Conservation (phyloP, 2,888 invertebrate species). For the Melikaiella ostensackeni region DNA sequence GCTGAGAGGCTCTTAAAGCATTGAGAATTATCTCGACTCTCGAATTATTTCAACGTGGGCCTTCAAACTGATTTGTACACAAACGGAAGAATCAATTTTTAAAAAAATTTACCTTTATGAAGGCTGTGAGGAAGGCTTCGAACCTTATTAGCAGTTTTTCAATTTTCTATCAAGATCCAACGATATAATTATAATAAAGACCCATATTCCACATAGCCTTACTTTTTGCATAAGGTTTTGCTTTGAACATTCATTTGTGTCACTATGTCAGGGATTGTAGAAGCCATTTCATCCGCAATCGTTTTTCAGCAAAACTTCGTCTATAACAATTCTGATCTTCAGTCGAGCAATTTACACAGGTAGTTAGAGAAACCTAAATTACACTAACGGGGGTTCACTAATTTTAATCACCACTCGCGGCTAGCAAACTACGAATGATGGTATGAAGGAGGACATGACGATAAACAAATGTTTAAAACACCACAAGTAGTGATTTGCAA, state of each 20-base stretch:
- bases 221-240: conserved; percentile 4
- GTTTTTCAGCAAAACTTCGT: conserved; percentile 2
- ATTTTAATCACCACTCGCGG: conserved; percentile 2
- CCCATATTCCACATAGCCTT: background rate
- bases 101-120: background rate
- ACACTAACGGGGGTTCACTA: background rate
- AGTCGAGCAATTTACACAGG: conserved; percentile 1
- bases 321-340: conserved; percentile 17
- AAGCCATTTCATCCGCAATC: conserved; percentile 8
- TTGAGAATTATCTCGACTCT: conserved; percentile 33
- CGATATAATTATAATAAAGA: conserved; percentile 2
- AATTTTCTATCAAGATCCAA: background rate
- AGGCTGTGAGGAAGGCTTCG: background rate
- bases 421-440: conserved; percentile 8
- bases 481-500: conserved; percentile 10
- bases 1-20: conserved; percentile 52
- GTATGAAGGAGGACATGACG: conserved; percentile 9
- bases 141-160: conserved; percentile 9
- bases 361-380: conserved; percentile 17
- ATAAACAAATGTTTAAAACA: conserved; percentile 20
- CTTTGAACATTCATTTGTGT: conserved; percentile 20
- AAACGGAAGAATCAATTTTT: background rate
- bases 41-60: background rate
- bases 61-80: background rate
- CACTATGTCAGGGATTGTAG: conserved; percentile 27